Evolutionary conservation across 2,797 vertebrate species (phyloP).

Genomic region (Takifugu rubripes): DNA sequence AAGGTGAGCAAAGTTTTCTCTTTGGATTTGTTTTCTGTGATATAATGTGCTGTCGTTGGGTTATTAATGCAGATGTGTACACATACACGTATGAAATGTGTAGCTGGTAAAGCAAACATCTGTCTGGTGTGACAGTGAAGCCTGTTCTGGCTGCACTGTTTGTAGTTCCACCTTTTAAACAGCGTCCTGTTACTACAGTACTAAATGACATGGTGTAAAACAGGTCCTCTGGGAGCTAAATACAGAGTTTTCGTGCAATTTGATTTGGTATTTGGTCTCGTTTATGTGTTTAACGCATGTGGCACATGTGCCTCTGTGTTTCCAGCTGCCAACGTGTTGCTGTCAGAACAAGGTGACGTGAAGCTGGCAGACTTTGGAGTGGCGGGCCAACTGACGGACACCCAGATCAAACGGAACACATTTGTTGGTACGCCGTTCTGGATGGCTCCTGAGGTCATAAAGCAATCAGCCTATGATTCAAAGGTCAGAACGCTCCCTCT

Average conservation of each 20-base stretch:
- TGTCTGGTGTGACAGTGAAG: too few species aligned
- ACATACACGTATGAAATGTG: too few species aligned
- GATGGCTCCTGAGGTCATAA: slow-evolving; percentile 99
- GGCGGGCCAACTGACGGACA: slow-evolving; percentile 94
- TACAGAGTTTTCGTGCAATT: neutral
- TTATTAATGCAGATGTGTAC: too few species aligned
- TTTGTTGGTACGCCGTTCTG: slow-evolving; percentile 98
- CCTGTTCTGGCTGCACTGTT: too few species aligned
- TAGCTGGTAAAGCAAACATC: too few species aligned
- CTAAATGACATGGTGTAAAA: too few species aligned
- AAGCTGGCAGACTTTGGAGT: slow-evolving; percentile 98
- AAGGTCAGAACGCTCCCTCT: slow-evolving; percentile 79
- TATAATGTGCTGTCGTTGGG: too few species aligned
- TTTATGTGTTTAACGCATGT: neutral
- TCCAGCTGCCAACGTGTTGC: slow-evolving; percentile 85
- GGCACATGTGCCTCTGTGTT: slow-evolving; percentile 5
- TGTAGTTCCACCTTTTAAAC: too few species aligned
- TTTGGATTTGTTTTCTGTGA: too few species aligned
- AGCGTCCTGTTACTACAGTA: too few species aligned
- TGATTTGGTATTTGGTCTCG: too few species aligned
- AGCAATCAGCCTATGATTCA: slow-evolving; percentile 95
- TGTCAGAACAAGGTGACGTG: slow-evolving; percentile 95
- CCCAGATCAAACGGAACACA: slow-evolving; percentile 97
- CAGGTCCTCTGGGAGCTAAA: neutral
- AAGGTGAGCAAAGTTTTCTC: slow-evolving; percentile 75